These are phyloP conservation scores for Crotalus helleri DNA, from an alignment of 2,113 vertebrate genomes.

Conservation along the genomic window DNA sequence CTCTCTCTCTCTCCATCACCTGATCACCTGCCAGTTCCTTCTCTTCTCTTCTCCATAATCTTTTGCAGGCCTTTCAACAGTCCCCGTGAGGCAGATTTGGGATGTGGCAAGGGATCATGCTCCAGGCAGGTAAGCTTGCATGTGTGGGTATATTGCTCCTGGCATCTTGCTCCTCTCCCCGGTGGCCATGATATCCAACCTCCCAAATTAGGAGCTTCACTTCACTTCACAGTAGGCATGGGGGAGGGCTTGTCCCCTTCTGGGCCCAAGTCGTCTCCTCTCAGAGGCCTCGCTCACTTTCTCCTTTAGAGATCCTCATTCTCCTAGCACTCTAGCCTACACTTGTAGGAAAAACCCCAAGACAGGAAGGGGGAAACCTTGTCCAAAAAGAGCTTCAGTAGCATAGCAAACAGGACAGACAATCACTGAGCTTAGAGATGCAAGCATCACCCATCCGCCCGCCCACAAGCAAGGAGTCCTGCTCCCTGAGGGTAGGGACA, in stretches of 20 bases:
- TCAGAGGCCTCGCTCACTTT: background rate
- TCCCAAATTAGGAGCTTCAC: background rate
- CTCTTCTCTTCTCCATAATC: conserved; percentile 49
- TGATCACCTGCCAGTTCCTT: conserved; percentile 72
- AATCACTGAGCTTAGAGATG: background rate
- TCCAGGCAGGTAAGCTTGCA: background rate
- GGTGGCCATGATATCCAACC: background rate
- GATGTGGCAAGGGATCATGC: background rate
- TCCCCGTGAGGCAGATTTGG: background rate
- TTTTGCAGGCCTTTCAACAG: conserved; percentile 22
- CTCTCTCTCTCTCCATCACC: conserved; percentile 65
- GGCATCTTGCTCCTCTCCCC: background rate
- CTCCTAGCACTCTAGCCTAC: background rate
- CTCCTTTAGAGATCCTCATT: background rate
- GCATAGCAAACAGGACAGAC: background rate
- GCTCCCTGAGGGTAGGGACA: conserved; percentile 11
- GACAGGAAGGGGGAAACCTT: background rate
- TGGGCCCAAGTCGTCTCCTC: background rate
- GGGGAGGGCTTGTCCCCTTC: background rate
- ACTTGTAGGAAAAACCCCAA: background rate
- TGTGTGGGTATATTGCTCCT: no score
- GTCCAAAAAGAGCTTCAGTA: background rate
- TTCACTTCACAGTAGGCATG: background rate
- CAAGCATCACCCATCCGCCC: background rate
- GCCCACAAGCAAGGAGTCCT: background rate